These are phyloP conservation scores for Pachycephala philippinensis DNA, from an alignment of 2,113 vertebrate species.

Conservation along the genomic window DNA sequence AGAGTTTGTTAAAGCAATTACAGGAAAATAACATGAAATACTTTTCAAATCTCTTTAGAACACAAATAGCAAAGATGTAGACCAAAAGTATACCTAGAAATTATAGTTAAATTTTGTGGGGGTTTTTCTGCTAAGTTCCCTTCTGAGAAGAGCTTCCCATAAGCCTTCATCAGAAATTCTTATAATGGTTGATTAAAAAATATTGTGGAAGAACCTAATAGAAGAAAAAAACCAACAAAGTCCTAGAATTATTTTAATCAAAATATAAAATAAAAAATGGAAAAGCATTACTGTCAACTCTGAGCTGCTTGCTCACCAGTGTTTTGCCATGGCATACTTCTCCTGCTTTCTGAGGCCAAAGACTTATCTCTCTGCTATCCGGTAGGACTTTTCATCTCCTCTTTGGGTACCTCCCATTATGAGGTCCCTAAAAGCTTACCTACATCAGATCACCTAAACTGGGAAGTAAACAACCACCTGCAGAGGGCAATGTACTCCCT, in stretches of 20 bases:
- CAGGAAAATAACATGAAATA: background rate
- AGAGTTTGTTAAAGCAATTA: background rate
- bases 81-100: background rate
- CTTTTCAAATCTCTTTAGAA: background rate
- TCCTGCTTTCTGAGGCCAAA: background rate
- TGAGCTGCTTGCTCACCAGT: background rate
- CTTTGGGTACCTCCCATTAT: background rate
- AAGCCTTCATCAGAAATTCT: background rate
- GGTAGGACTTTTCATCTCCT: background rate
- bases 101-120: background rate
- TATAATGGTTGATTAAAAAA: background rate
- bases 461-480: background rate
- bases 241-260: background rate
- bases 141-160: background rate
- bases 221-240: background rate
- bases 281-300: background rate
- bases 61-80: background rate
- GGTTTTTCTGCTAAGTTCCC: background rate
- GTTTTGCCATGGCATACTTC: background rate
- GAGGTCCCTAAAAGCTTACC: background rate
- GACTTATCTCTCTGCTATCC: background rate
- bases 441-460: background rate
- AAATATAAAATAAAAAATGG: background rate
- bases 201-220: background rate
- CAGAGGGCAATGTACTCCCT: background rate